phyloP scores from a whole-genome alignment of 2,797 vertebrate genomes.

The Manis pentadactyla region DNA sequence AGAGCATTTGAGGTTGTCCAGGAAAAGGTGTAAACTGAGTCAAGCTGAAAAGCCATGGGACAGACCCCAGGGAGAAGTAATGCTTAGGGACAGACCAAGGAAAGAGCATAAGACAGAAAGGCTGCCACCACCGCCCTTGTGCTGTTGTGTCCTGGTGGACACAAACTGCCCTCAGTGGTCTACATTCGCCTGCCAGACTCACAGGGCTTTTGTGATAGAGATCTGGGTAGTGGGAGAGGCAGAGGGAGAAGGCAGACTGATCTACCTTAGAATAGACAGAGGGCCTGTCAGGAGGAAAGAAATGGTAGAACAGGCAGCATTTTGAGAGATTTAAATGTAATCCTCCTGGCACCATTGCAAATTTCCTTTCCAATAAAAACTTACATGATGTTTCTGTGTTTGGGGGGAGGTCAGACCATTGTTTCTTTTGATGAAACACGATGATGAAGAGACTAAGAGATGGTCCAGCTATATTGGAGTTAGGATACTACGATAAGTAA shows the following conservation, averaged over 20 bases:
- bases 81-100: not conserved
- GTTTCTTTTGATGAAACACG: not conserved
- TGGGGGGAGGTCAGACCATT: not conserved
- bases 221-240: not conserved
- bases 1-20: not conserved
- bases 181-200: not conserved
- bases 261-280: not conserved
- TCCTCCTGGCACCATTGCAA: not conserved
- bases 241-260: not conserved
- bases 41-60: not conserved
- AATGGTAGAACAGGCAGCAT: not conserved
- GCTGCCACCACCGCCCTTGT: not conserved
- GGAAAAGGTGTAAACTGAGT: not conserved
- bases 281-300: not conserved
- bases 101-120: not conserved
- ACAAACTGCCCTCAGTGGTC: not conserved
- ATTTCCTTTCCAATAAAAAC: not conserved
- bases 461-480: not conserved
- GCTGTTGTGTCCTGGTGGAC: rapidly evolving
- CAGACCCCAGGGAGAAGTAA: not conserved
- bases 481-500: not conserved
- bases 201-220: not conserved
- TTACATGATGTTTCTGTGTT: not conserved
- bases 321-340: not conserved
- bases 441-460: not conserved